phyloP scores from a whole-genome alignment of 2,797 vertebrate species.

The Sebastes minor region DNA sequence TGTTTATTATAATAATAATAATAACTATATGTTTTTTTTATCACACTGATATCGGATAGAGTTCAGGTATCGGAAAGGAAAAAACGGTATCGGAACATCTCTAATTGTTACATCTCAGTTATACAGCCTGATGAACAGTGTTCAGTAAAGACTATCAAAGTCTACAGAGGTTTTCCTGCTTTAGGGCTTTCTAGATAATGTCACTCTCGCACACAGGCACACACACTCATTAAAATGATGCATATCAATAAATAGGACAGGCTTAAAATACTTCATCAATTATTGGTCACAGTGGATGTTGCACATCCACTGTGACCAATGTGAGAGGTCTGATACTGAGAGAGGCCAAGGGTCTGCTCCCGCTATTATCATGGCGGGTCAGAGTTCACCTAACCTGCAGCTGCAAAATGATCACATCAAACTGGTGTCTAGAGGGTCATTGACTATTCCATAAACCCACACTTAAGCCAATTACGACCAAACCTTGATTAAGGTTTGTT shows the following conservation, averaged over 20 bases:
- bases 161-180: neutral
- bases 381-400: conserved; percentile 70
- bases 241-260: conserved; percentile 11
- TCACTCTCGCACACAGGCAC: neutral
- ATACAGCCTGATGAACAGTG: neutral
- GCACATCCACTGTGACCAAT: conserved; percentile 48
- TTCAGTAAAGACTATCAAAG: neutral
- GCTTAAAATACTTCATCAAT: conserved; percentile 21
- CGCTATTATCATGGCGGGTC: conserved; percentile 66
- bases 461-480: conserved; percentile 74
- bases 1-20: too few species aligned
- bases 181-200: neutral
- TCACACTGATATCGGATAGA: too few species aligned
- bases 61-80: too few species aligned
- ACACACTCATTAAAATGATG: neutral
- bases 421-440: conserved; percentile 66
- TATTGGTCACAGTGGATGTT: conserved; percentile 42
- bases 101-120: neutral
- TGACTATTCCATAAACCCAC: conserved; percentile 64
- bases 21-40: too few species aligned
- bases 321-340: conserved; percentile 39
- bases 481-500: conserved; percentile 57
- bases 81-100: too few species aligned
- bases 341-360: conserved; percentile 65
- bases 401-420: conserved; percentile 72